Evolutionary conservation across 2,797 vertebrate species (phyloP), one percentile per base, ranked within the genome.

Genomic region (Phaenicophaeus curvirostris): DNA sequence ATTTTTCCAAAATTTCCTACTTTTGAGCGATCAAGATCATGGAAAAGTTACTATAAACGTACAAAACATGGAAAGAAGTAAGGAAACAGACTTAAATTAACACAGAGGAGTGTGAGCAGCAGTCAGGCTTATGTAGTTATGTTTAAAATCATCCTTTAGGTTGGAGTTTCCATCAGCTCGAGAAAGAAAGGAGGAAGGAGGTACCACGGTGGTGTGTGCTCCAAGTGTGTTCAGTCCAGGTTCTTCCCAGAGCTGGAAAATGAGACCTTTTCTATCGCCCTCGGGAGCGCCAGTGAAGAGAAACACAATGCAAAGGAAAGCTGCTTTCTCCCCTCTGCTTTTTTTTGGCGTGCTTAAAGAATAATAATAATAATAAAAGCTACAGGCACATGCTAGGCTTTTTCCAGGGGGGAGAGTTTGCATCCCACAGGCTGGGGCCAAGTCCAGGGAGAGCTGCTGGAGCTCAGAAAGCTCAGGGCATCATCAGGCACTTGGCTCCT

Each of bases 401-500:
- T 35, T 31, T 13, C 27, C 2, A 0, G 31, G 0, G 3, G 3
- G 23, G 37, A 44, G 19, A 65, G 46, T 11, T 48, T 24, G 46
- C 21, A 11, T 24, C 46, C 46, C 46, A 11, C 46, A 48, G 46
- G 46, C 10, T 8, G 21, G 21, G 19, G 21, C 46, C 21, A 48
- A 23, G 46, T 8, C 30, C 53, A 39, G n/a, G 46, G 39, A 59
- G 9, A 13, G 50, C n/a, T 55, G n/a, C 44, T 21, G 28, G 6
- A 35, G 33, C 42, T 59, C 30, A 25, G 4, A 23, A 65, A 55
- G 18, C 31, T 27, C n/a, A 4, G 1, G 10, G 39, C 35, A 8
- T 58, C 1, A 0, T 2, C 33, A 3, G 25, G 21, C 10, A 12
- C 35, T 2, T 6, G 6, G 11, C 3, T 79, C 42, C 2, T 0